A percentile compares a stretch with the other conserved stretches of the same genome.
phyloP scores from a whole-genome alignment of 2,113 vertebrate genomes.

The Oryzias woworae region DNA sequence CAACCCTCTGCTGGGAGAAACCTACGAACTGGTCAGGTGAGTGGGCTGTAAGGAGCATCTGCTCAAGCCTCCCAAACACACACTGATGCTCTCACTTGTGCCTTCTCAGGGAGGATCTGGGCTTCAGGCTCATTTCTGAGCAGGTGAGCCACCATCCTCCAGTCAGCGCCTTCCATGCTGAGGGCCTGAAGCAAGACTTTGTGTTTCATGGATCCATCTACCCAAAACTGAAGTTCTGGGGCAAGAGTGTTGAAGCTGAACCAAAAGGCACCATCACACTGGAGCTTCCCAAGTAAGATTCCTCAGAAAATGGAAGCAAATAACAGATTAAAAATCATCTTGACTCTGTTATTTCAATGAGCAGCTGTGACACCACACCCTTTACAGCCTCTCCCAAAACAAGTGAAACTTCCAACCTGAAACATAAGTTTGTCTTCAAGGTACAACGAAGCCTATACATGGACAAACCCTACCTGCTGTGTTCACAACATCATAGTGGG shows the following conservation, averaged over 20 bases:
- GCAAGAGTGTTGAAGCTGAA: slow-evolving; percentile 97
- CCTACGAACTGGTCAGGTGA: slow-evolving; percentile 94
- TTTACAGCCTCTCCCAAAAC: background rate
- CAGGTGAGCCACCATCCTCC: slow-evolving; percentile 99
- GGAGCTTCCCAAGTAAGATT: slow-evolving; percentile 92
- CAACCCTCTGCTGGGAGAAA: slow-evolving; percentile 95
- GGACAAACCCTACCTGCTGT: slow-evolving; percentile 97
- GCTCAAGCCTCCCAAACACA: background rate
- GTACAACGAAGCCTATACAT: slow-evolving; percentile 92
- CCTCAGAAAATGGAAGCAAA: background rate
- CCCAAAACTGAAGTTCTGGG: slow-evolving; percentile 99
- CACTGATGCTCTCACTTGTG: background rate
- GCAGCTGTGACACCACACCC: background rate
- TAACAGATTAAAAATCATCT: background rate
- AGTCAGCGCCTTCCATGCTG: slow-evolving; percentile 94
- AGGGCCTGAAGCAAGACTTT: slow-evolving; percentile 92
- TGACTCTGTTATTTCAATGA: background rate
- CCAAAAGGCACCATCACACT: slow-evolving; percentile 96
- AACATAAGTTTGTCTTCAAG: slow-evolving; percentile 59
- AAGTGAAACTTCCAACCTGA: background rate
- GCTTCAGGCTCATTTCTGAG: slow-evolving; percentile 94
- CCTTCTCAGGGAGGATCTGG: slow-evolving; percentile 88
- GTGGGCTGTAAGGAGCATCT: background rate
- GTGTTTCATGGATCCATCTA: slow-evolving; percentile 98
- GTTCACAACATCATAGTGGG: slow-evolving; percentile 99